These are phyloP conservation scores for Alloscopus bannaensis DNA, from an alignment of 2,888 invertebrate genomes.

Conservation along the genomic window DNA sequence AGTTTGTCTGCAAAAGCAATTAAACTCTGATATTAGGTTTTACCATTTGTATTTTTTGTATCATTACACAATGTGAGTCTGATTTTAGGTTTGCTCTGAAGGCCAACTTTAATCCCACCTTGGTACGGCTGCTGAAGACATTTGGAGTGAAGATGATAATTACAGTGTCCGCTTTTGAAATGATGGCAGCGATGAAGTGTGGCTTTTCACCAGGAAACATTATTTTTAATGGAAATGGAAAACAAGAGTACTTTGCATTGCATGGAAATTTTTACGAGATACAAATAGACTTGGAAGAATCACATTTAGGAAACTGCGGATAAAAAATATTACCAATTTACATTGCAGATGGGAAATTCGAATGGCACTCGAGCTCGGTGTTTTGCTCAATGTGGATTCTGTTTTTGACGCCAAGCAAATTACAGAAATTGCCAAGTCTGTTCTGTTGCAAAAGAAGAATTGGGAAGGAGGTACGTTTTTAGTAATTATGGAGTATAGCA, in stretches of 20 bases:
- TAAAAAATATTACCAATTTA: too few relatives aligned
- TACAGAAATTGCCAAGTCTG: slow-evolving; percentile 65
- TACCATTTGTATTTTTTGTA: slow-evolving; percentile 1
- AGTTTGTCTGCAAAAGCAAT: slow-evolving; percentile 10
- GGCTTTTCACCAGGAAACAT: slow-evolving; percentile 74
- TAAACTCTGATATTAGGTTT: background rate
- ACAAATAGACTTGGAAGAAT: too few relatives aligned
- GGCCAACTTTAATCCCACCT: slow-evolving; percentile 75
- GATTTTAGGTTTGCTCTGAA: slow-evolving; percentile 75
- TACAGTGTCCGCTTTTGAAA: slow-evolving; percentile 75
- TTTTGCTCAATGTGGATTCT: slow-evolving; percentile 76
- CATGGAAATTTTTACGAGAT: too few relatives aligned
- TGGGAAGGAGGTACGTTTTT: too few relatives aligned
- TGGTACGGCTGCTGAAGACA: slow-evolving; percentile 73
- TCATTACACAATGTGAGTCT: background rate
- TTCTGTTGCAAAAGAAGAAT: too few relatives aligned
- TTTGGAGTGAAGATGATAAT: slow-evolving; percentile 70
- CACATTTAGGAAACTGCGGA: too few relatives aligned
- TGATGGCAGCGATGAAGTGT: slow-evolving; percentile 74
- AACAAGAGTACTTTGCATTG: slow-evolving; percentile 74
- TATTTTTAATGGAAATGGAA: slow-evolving; percentile 76
- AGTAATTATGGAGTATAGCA: background rate
- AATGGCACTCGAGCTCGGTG: slow-evolving; percentile 74
- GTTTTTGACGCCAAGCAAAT: slow-evolving; percentile 75
- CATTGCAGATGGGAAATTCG: slow-evolving; percentile 75